Evolutionary conservation across 2,888 invertebrate species (phyloP), one percentile per base, ranked within the genome.

Genomic region (Thecophora atra): DNA sequence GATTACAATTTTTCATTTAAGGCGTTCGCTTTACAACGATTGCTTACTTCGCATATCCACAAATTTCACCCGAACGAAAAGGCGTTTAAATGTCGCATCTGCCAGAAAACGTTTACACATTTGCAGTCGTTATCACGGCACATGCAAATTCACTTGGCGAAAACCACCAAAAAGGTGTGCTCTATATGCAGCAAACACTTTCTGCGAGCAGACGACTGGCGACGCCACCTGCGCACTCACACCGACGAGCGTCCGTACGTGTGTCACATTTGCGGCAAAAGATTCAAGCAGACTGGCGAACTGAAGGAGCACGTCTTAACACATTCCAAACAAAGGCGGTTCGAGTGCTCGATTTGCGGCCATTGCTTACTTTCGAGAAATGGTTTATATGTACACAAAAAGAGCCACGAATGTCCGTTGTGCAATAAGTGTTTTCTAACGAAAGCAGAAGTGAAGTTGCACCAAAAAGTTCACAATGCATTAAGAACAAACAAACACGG

Each of bases 101-200:
- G 76, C 47, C 51, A 52, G 2, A 66, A 56, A 3, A 58, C 68
- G 5, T 77, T 77, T 64, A 70, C 75, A 4, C 77, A 77, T 54
- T 73, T 76, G 15, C 77, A 77, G 63, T 77, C 77, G 2, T 60
- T 77, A 30, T 77, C 76, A 5, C 76, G 77, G 11, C 77, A 77
- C 42, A 77, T 77, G 76, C 75, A 74, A n/a, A 71, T 42, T 5
- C 77, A 77, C 47, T 73, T 72, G 60, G 21, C 58, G 1, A 17
- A 47, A 3, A 42, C 72, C 19, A 21, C 70, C n/a, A 73, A 71
- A 44, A 58, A 75, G 11, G 44, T 64, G 17, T 77, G 77, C 21
- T 44, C 67, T 2, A 62, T 54, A 44, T 77, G 77, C 56, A 21
- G 56, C 7, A 76, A 76, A 71, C 15, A 66, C n/a, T 77, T 77